Evolutionary conservation across 2,888 invertebrate genomes (phyloP).

Genomic region (Oscheius sp.): DNA sequence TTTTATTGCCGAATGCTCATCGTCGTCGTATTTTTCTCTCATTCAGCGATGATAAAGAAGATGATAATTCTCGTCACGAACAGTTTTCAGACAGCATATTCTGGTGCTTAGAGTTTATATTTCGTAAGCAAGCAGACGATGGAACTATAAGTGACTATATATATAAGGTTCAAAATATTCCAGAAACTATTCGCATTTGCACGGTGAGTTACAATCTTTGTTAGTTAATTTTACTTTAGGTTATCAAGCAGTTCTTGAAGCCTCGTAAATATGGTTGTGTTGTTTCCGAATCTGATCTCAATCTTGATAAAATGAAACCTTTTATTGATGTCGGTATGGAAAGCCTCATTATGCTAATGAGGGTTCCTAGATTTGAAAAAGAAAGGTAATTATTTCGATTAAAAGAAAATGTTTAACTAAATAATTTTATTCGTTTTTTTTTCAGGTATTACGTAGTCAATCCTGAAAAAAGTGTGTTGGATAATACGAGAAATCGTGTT

Average conservation of each 20-base stretch:
- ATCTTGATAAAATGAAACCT: constrained; percentile 53
- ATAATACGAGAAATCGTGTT: constrained; percentile 60
- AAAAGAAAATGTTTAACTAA: not conserved
- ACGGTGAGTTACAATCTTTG: constrained; percentile 42
- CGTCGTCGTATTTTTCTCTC: constrained; percentile 45
- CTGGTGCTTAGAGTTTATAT: constrained; percentile 62
- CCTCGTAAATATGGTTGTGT: constrained; percentile 58
- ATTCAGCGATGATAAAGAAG: constrained; percentile 30
- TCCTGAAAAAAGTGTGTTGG: constrained; percentile 55
- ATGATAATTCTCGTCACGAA: constrained; percentile 58
- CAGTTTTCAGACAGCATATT: constrained; percentile 67
- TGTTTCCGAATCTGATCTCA: constrained; percentile 60
- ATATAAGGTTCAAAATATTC: constrained; percentile 61
- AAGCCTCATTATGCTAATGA: constrained; percentile 59
- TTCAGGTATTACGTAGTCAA: constrained; percentile 61
- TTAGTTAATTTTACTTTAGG: constrained; percentile 28
- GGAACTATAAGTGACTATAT: constrained; percentile 38
- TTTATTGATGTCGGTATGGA: constrained; percentile 59
- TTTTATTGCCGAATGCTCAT: constrained; percentile 42
- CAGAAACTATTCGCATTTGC: constrained; percentile 61
- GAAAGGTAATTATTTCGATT: constrained; percentile 14
- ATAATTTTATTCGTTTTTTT: no score
- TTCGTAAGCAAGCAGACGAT: constrained; percentile 39
- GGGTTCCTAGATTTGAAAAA: constrained; percentile 41
- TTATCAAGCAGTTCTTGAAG: constrained; percentile 56